Evolutionary conservation across 1,140 invertebrate species (phyloP).

Genomic region (Paracyclopina nana): DNA sequence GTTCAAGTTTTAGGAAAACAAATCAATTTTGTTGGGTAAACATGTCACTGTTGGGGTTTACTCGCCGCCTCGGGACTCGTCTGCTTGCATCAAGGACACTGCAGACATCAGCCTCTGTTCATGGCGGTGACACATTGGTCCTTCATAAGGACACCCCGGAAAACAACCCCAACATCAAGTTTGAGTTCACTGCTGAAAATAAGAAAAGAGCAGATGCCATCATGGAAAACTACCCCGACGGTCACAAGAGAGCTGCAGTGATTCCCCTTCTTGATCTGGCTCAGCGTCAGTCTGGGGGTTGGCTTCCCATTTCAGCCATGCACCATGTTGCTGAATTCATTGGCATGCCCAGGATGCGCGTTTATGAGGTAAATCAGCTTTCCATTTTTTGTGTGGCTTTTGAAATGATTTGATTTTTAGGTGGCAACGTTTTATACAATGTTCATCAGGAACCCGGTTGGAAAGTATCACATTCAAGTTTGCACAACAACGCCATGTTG

Average conservation of each 20-base stretch:
- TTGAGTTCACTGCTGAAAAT: slow-evolving; percentile 81
- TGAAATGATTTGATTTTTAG: too few relatives aligned
- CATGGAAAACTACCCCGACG: slow-evolving; percentile 85
- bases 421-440: slow-evolving; percentile 99
- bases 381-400: too few relatives aligned
- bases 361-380: too few relatives aligned
- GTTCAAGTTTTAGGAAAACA: too few relatives aligned
- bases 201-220: slow-evolving; percentile 73
- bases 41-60: too few relatives aligned
- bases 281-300: slow-evolving; percentile 81
- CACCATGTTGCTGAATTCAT: slow-evolving; percentile 86
- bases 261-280: slow-evolving; percentile 92
- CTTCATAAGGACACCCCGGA: slow-evolving; percentile 68
- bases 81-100: too few relatives aligned
- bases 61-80: too few relatives aligned
- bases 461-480: slow-evolving; percentile 90
- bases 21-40: too few relatives aligned
- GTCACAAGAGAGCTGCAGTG: slow-evolving; percentile 82
- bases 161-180: slow-evolving; percentile 74
- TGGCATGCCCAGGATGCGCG: slow-evolving; percentile 76
- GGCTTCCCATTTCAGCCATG: slow-evolving; percentile 96
- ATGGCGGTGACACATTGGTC: too few relatives aligned
- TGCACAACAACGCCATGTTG: slow-evolving; percentile 98
- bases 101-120: too few relatives aligned
- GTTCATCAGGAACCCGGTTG: slow-evolving; percentile 88